Conservation (phyloP, 2,888 invertebrate genomes). For the Noctuana brunneofusca region DNA sequence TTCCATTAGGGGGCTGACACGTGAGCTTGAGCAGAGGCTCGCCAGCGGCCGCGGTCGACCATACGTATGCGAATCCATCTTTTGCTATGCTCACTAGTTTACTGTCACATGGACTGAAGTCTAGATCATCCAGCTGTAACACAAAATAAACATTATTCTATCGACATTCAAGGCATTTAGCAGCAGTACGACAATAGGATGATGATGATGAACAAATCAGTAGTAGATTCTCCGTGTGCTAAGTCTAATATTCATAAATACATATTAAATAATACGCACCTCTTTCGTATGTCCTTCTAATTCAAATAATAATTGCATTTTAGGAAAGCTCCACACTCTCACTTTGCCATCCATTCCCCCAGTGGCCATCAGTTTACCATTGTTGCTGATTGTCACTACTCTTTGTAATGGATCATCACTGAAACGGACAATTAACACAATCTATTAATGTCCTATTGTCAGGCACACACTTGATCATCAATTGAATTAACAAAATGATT, state of each 20-base stretch:
- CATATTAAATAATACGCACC: slow-evolving; percentile 58
- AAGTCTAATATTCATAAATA: not conserved
- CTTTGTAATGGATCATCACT: slow-evolving; percentile 92
- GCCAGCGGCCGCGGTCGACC: slow-evolving; percentile 84
- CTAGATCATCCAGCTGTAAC: slow-evolving; percentile 91
- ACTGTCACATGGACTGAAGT: slow-evolving; percentile 92
- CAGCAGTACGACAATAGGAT: too few relatives aligned
- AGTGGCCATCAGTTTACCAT: slow-evolving; percentile 92
- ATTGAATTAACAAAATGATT: too few relatives aligned
- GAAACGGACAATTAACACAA: slow-evolving; percentile 45
- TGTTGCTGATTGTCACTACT: slow-evolving; percentile 90
- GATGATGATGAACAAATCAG: too few relatives aligned
- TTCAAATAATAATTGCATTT: slow-evolving; percentile 86
- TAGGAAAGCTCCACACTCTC: slow-evolving; percentile 94
- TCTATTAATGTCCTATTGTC: not conserved
- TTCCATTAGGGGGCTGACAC: slow-evolving; percentile 89
- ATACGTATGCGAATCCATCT: slow-evolving; percentile 92
- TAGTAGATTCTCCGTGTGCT: not conserved
- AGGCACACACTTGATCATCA: too few relatives aligned
- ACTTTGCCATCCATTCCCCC: slow-evolving; percentile 95
- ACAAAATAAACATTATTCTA: not conserved
- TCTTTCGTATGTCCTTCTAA: slow-evolving; percentile 93
- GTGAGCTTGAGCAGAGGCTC: slow-evolving; percentile 86
- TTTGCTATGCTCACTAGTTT: slow-evolving; percentile 92
- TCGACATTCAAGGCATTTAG: too few relatives aligned